Base-by-base conservation (phyloP, 2,888 invertebrate species). In the Coleophora flavipennella region DNA sequence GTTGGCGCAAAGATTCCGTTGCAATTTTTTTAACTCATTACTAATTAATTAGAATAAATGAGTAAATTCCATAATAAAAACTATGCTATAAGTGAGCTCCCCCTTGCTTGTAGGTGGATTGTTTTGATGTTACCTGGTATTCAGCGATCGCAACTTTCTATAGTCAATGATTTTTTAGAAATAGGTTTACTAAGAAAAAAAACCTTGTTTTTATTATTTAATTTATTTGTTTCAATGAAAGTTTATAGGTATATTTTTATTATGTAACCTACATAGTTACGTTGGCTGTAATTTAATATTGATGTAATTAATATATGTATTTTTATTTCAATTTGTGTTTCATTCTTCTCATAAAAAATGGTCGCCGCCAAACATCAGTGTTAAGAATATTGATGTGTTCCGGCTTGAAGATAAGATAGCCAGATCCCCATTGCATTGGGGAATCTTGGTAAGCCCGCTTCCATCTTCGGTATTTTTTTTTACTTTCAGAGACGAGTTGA, bases 291-390 rank as follows among this genome's bases (percentile, higher is more conserved):
- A 79, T 81, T 84, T 80, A 84, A 85, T 78, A 84, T 84, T 78
- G 77, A 84, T 83, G 83, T 85, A 80, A 83, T 80, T 83, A 85
- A 85, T 85, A 85, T 84, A 85, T 85, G 85, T 85, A 85, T 85
- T 85, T 85, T 85, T 85, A 85, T 85, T 85, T 85, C 81, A 67
- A 59, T 48, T 40, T 59, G 53, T 57, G 51, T 70, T 79, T 79
- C 67, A 67, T 70, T 74, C 20, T 20, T 20, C 6, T 20, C 6
- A 20, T 20, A 20, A 20, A n/a, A n/a, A n/a, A n/a, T n/a, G n/a
- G n/a, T n/a, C n/a, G n/a, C n/a, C n/a, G n/a, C n/a, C n/a, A n/a
- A n/a, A n/a, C n/a, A n/a, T n/a, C n/a, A n/a, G n/a, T n/a, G n/a
- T n/a, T n/a, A n/a, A n/a, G n/a, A n/a, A n/a, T n/a, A n/a, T n/a